Evolutionary conservation across 2,888 invertebrate species (phyloP), one percentile per base, ranked within the genome.

Genomic region (Muschampia staudingeri): DNA sequence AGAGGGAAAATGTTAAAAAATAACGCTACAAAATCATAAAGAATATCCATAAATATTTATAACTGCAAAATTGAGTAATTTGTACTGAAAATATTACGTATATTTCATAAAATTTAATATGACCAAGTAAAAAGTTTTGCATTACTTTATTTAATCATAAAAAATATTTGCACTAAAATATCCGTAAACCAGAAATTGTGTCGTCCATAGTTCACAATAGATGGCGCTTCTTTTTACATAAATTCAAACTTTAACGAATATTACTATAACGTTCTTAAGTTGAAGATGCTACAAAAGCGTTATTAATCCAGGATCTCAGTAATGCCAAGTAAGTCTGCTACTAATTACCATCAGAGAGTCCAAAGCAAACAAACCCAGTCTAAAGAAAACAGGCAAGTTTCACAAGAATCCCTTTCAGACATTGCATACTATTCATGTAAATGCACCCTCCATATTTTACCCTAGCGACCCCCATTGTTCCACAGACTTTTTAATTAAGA

Each of bases 371-470:
- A 71, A 72, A n/a, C 78, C 61, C 56, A 34, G 71, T 44, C 79
- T 80, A 67, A 75, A 69, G 75, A 80, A 75, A 80, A 69, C 75
- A 75, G 67, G 80, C 25, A 44, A 78, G 34, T 72, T 65, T 34
- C 73, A 72, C 61, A 44, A 65, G 76, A 48, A 77, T 76, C 77
- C 52, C 77, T 80, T 83, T 70, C 78, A 78, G 40, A 44, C 75
- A 76, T 76, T 48, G 78, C 80, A 75, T 69, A 69, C 19, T 71
- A 82, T 82, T 82, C 78, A 82, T 82, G 76, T 79, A 83, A 83
- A 80, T 80, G 52, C 77, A 77, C 40, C 71, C 72, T 69, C 75
- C 56, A 76, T 76, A 61, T 72, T 83, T 77, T 83, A 75, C 69
- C 80, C 77, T 72, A 40, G 69, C 77, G 73, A 80, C 76, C 82